Percentiles rank a stretch among this genome's conserved stretches.
These are phyloP conservation scores for Anisognathus igniventris DNA, from an alignment of 2,797 vertebrate genomes.

Conservation along the genomic window DNA sequence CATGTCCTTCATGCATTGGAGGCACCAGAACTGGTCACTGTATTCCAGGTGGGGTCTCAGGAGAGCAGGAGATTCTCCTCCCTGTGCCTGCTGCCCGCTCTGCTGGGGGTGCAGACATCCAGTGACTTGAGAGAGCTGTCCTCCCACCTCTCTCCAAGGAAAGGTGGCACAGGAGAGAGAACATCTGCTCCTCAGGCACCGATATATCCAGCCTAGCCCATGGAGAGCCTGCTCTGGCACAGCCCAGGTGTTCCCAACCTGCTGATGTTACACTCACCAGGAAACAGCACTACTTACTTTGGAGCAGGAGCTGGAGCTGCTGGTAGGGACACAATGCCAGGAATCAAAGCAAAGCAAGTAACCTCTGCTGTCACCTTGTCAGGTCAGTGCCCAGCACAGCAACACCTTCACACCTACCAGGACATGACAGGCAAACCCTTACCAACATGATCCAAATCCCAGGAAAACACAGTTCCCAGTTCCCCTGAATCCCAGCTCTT, in stretches of 20 bases:
- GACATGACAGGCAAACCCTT: background rate
- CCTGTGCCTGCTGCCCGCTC: background rate
- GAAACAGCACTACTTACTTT: background rate
- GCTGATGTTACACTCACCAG: background rate
- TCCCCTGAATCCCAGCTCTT: background rate
- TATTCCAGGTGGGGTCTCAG: background rate
- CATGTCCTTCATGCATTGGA: background rate
- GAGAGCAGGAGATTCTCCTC: background rate
- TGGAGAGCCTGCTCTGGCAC: background rate
- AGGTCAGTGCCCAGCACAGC: background rate
- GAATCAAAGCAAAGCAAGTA: background rate
- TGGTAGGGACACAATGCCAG: background rate
- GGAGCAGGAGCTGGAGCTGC: background rate
- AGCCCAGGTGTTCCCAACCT: background rate
- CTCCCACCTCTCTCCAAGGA: background rate
- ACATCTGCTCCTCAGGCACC: background rate
- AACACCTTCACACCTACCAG: background rate
- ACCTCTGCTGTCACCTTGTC: background rate
- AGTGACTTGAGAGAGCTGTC: background rate
- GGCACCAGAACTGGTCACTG: background rate
- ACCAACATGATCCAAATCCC: background rate
- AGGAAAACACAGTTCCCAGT: background rate
- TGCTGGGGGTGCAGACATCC: background rate
- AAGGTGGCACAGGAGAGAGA: background rate
- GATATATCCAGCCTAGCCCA: background rate